Conservation (phyloP, 2,888 invertebrate genomes). For the Heliconius ismenius region DNA sequence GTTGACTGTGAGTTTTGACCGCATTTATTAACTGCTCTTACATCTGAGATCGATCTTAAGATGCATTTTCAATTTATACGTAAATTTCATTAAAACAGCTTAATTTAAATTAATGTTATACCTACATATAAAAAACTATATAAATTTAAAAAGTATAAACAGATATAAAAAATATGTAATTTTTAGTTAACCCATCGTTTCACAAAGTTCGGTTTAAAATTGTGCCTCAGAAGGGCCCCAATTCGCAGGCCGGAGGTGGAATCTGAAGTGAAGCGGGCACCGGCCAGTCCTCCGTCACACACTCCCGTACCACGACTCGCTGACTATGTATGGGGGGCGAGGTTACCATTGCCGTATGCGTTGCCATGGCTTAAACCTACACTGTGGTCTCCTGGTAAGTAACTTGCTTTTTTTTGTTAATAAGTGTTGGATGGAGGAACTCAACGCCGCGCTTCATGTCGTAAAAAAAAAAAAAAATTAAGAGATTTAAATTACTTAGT, state of each 20-base stretch:
- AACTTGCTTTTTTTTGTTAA: not conserved
- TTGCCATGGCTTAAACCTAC: constrained; percentile 86
- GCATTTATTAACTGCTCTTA: too few relatives aligned
- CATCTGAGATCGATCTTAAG: too few relatives aligned
- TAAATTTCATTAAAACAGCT: too few relatives aligned
- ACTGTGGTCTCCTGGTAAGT: constrained; percentile 71
- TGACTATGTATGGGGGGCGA: constrained; percentile 90
- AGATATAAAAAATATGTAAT: not conserved
- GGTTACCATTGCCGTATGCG: constrained; percentile 85
- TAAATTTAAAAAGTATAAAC: not conserved
- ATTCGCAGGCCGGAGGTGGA: constrained; percentile 75
- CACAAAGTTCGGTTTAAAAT: constrained; percentile 73
- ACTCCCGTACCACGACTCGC: constrained; percentile 90
- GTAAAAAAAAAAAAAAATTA: too few relatives aligned
- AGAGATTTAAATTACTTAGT: too few relatives aligned
- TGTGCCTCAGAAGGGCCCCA: constrained; percentile 76
- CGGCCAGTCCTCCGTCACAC: constrained; percentile 85
- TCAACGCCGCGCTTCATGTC: too few relatives aligned
- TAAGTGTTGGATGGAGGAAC: too few relatives aligned
- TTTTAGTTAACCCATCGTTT: constrained; percentile 15
- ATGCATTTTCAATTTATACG: too few relatives aligned
- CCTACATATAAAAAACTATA: too few relatives aligned
- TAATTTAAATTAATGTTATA: too few relatives aligned
- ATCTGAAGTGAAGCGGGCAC: constrained; percentile 91
- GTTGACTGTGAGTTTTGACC: too few relatives aligned